Conservation (phyloP, 2,113 vertebrate species). For the Excalfactoria chinensis region DNA sequence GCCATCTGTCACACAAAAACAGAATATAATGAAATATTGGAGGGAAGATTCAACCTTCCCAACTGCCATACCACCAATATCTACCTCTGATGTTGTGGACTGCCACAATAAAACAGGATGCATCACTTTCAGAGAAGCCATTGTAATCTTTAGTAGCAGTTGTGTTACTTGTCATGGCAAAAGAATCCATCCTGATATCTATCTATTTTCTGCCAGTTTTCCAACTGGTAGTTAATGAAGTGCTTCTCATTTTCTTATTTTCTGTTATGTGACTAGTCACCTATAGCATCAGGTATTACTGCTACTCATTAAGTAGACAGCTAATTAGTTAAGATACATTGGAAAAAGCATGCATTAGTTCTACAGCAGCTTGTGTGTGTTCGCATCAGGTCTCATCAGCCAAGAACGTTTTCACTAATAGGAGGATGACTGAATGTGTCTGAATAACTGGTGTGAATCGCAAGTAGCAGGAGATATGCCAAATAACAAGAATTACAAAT, state of each 20-base stretch:
- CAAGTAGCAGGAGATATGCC: background rate
- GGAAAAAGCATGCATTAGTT: background rate
- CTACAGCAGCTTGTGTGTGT: background rate
- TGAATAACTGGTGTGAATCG: background rate
- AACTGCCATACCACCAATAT: too few species aligned
- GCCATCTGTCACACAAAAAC: too few species aligned
- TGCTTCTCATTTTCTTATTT: background rate
- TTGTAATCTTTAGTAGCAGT: background rate
- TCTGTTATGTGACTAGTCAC: background rate
- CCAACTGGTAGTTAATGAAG: background rate
- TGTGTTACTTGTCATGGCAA: background rate
- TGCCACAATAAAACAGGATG: too few species aligned
- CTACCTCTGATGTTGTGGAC: too few species aligned
- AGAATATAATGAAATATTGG: too few species aligned
- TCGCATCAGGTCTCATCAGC: background rate
- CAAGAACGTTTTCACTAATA: background rate
- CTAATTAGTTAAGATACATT: background rate
- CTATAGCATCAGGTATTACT: background rate
- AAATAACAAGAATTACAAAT: background rate
- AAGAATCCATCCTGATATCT: background rate
- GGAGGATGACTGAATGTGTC: background rate
- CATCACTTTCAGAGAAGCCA: too few species aligned
- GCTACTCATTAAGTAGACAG: background rate
- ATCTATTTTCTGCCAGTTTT: background rate
- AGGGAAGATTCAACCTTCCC: too few species aligned